Base-by-base conservation (phyloP, 2,797 vertebrate species). In the Enteromius unitaeniatus region DNA sequence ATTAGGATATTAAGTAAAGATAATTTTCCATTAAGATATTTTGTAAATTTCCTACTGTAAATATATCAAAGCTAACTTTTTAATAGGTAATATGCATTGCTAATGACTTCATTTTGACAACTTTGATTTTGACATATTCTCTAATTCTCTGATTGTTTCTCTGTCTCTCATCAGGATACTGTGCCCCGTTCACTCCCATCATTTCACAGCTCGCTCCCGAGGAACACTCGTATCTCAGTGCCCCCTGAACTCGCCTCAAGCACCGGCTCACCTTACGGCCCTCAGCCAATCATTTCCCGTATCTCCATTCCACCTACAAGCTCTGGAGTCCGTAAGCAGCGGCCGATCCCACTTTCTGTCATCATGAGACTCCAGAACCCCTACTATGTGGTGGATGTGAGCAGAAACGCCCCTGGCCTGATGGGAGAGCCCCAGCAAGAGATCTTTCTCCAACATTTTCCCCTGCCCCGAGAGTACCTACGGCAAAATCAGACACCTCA, bases 341-440 rank as follows among this genome's bases (percentile, higher is more conserved):
- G 90, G 42, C 96, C 96, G 13, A 95, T 98, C 65, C 97, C 97
- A 0, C 95, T 97, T 53, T 97, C 97, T 2, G 95, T 97, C 92
- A 97, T 98, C 87, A 96, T 97, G 93, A 95, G 95, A 75, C 94
- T 98, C 65, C 97, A 98, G 85, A 97, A 97, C 6, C 96, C 96
- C 0, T 90, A 94, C 17, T 97, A 95, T 93, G 91, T 85, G 4
- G 87, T 47, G 0, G 91, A 83, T 19, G 7, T 83, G 1, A n/a
- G 85, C 0, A 28, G 0, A 14, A 89, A 84, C 72, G 88, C 89
- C 68, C 88, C 26, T 40, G 83, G 7, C 49, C 53, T 81, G 15
- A 86, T 68, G 21, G 82, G 40, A 21, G 90, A 91, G 19, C 81
- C 64, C 11, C 82, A 92, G 8, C 68, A 92, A 89, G 92, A 91